Base-by-base conservation (phyloP, 2,888 invertebrate species). In the Macrophya annulata region DNA sequence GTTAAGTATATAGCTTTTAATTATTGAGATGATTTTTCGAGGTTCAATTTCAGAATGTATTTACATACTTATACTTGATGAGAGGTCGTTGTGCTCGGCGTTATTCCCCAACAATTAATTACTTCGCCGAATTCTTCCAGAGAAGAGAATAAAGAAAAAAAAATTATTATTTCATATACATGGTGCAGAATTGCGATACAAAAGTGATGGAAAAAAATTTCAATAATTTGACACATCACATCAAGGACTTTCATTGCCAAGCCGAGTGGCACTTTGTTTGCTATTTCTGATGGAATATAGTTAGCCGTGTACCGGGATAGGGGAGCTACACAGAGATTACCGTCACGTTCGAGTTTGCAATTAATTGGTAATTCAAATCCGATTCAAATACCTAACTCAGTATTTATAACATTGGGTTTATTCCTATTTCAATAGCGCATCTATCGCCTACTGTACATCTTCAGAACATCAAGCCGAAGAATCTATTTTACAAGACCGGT, bases 401-500 rank as follows among this genome's bases (percentile, higher is more conserved):
- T 12, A 25, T 62, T 62, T 21, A 25, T 72, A 43, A 9, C 15
- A 71, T 71, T 71, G 17, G 71, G 40, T 43, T n/a, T 37, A 10
- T 72, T 72, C 71, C n/a, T 43, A 72, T 72, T 43, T 40, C 21
- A 37, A 43, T 37, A 72, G 40, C 37, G 40, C 37, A 71, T 43
- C 71, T 72, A n/a, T 43, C 10, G 43, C 71, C 15, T 72, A 72
- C 40, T 72, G 40, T 72, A 72, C 17, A 21, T 72, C 43, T 40
- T 12, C 43, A 21, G 71, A n/a, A 43, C 71, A 72, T 40, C 71
- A 43, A 72, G 71, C 43, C n/a, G 71, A 40, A 72, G 43, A 21
- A 72, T 72, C 40, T 43, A 72, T 43, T n/a, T 40, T 40, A 72
- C 43, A 72, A 72, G 31, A 72, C 43, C 71, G n/a, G 43, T 72